phyloP scores from a whole-genome alignment of 2,797 vertebrate species.

The Carcharodon carcharias region DNA sequence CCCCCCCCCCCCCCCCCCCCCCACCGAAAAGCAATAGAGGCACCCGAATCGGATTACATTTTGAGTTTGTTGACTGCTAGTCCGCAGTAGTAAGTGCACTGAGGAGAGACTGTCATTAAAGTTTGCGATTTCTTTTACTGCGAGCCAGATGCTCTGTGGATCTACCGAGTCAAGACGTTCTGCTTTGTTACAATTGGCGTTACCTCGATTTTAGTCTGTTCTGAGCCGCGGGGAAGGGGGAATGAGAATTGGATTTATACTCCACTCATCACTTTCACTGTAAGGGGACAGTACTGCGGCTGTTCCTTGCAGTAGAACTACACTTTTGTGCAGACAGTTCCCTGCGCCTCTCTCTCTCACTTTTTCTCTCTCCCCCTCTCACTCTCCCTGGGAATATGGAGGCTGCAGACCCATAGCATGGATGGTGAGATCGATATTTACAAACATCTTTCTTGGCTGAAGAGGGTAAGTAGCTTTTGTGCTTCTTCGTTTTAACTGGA shows the following conservation, averaged over 20 bases:
- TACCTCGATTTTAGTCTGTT: conserved; percentile 53
- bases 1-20: background rate
- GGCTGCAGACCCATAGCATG: conserved; percentile 87
- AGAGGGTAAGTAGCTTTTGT: conserved; percentile 74
- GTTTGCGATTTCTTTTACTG: conserved; percentile 48
- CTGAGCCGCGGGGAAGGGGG: conserved; percentile 48
- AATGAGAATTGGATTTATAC: conserved; percentile 51
- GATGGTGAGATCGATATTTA: conserved; percentile 93
- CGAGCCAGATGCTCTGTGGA: conserved; percentile 64
- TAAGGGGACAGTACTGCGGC: background rate
- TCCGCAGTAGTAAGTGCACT: background rate
- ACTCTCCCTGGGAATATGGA: conserved; percentile 48
- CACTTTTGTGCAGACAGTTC: conserved; percentile 46
- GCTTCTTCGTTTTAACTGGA: conserved; percentile 44
- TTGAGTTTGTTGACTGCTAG: background rate
- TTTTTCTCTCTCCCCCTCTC: conserved; percentile 42
- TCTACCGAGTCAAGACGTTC: conserved; percentile 48
- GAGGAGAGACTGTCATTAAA: conserved; percentile 49
- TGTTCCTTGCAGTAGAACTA: conserved; percentile 42
- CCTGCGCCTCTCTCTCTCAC: conserved; percentile 43
- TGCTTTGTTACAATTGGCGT: conserved; percentile 50
- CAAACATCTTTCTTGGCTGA: conserved; percentile 93
- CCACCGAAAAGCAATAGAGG: background rate
- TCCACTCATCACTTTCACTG: conserved; percentile 45
- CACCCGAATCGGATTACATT: background rate